Conservation (phyloP, 2,113 vertebrate species). For the Podilymbus podiceps region DNA sequence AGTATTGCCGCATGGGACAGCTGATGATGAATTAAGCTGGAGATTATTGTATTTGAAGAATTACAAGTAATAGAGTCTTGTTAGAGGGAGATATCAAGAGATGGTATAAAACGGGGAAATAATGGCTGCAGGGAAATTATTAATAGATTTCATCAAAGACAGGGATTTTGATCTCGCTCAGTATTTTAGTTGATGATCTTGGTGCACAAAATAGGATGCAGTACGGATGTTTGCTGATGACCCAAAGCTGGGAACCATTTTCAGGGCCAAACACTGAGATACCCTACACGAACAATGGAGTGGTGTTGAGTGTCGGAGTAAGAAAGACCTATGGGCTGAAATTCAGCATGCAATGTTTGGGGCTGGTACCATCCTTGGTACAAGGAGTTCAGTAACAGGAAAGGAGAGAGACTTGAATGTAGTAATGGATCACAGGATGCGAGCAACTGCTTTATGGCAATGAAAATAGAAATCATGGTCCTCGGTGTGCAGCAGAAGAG, state of each 20-base stretch:
- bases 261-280: background rate
- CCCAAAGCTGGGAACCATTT: background rate
- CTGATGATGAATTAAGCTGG: background rate
- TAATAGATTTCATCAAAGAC: background rate
- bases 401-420: background rate
- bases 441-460: background rate
- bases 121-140: background rate
- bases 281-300: background rate
- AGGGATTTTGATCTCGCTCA: background rate
- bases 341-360: background rate
- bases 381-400: background rate
- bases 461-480: background rate
- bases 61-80: background rate
- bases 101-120: background rate
- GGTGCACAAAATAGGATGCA: background rate
- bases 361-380: background rate
- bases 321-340: accelerated
- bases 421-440: background rate
- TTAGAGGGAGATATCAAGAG: background rate
- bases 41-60: background rate
- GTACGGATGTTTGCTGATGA: background rate
- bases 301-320: background rate
- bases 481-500: background rate
- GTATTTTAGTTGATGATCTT: background rate
- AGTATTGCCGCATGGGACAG: background rate